phyloP scores from a whole-genome alignment of 1,140 invertebrate genomes.

The Diorhabda sublineata region DNA sequence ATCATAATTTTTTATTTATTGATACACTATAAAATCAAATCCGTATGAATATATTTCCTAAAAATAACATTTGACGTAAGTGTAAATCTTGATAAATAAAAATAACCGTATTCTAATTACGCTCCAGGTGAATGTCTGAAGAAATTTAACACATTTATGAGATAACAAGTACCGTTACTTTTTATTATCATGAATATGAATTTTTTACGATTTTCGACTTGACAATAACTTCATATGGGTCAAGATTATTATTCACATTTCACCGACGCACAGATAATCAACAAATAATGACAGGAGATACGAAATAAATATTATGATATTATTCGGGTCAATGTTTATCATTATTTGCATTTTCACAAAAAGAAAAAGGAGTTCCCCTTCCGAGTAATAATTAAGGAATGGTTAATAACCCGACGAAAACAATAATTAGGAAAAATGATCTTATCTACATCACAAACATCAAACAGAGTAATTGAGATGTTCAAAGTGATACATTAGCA shows the following conservation, averaged over 20 bases:
- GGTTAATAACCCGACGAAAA: no score
- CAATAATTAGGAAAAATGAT: no score
- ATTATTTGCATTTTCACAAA: no score
- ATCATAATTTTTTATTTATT: no score
- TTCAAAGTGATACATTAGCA: no score
- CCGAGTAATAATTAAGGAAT: no score
- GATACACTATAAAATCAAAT: no score
- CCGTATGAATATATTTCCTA: background rate
- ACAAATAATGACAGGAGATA: background rate
- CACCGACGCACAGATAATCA: background rate
- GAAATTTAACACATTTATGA: constrained; percentile 1
- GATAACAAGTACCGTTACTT: background rate
- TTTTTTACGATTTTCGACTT: background rate
- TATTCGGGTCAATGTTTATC: no score
- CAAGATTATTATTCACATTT: background rate
- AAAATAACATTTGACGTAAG: background rate
- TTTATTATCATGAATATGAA: background rate
- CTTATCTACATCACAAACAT: no score
- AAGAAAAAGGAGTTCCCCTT: no score
- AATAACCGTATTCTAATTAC: background rate
- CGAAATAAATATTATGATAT: no score
- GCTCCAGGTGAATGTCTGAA: background rate
- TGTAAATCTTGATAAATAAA: background rate
- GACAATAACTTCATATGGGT: background rate
- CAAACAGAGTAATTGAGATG: no score